A percentile compares a stretch with the other conserved stretches of the same genome.
These are phyloP conservation scores for Zaprionus capensis DNA, from an alignment of 1,140 invertebrate genomes.

Conservation along the genomic window DNA sequence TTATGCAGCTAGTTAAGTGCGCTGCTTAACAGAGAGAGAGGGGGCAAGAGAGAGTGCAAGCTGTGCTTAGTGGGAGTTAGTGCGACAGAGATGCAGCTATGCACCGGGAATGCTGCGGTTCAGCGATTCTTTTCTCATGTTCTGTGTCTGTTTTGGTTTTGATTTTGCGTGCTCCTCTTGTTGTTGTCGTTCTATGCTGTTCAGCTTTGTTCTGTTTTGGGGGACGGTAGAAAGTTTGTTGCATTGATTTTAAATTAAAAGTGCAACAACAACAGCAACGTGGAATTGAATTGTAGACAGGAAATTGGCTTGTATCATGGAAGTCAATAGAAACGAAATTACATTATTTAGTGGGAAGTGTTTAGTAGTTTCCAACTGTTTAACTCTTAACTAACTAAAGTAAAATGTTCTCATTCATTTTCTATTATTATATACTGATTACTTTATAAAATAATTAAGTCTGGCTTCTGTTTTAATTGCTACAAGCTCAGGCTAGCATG, in stretches of 20 bases:
- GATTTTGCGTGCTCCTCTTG: conserved; percentile 26
- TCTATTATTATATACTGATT: background rate
- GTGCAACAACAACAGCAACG: conserved; percentile 47
- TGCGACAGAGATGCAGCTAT: conserved; percentile 16
- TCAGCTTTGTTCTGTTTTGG: conserved; percentile 29
- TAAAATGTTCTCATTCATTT: background rate
- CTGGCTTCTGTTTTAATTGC: background rate
- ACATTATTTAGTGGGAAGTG: background rate
- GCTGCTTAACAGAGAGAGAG: conserved; percentile 10
- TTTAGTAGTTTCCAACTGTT: background rate
- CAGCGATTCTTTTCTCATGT: conserved; percentile 66
- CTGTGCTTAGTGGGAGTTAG: background rate
- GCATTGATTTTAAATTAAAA: conserved; percentile 62
- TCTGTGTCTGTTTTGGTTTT: conserved; percentile 43
- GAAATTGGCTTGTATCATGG: conserved; percentile 36
- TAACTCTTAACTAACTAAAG: background rate
- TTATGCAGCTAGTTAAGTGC: conserved; percentile 76
- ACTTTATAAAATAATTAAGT: background rate
- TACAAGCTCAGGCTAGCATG: background rate
- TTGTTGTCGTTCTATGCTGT: conserved; percentile 29
- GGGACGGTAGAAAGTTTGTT: conserved; percentile 42
- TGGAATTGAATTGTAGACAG: conserved; percentile 43
- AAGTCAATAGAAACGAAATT: conserved; percentile 13
- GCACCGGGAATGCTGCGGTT: conserved; percentile 53
- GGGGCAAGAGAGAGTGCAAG: background rate